These are phyloP conservation scores for Tarsius wallacei DNA, from an alignment of 2,797 vertebrate species.

Conservation along the genomic window DNA sequence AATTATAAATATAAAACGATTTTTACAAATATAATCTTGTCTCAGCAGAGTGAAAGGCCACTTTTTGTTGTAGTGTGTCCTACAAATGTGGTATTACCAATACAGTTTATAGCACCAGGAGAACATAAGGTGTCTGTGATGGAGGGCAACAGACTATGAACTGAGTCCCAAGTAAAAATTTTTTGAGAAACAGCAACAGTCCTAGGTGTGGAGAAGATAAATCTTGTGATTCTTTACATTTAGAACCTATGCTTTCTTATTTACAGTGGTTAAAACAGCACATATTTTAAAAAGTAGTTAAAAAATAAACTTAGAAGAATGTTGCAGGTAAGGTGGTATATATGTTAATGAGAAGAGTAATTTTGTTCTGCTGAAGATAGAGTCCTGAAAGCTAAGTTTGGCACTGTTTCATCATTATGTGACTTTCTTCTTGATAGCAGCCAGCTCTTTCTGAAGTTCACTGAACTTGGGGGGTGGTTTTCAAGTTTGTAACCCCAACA, in stretches of 20 bases:
- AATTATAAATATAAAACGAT: constrained; percentile 73
- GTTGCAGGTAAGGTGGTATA: constrained; percentile 87
- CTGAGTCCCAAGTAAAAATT: constrained; percentile 76
- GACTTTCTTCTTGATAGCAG: constrained; percentile 94
- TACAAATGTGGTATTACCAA: constrained; percentile 65
- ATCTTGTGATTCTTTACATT: constrained; percentile 83
- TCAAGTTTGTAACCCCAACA: constrained; percentile 96
- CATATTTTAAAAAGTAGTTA: constrained; percentile 64
- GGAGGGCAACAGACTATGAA: constrained; percentile 71
- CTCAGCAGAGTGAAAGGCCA: constrained; percentile 71
- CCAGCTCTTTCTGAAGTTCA: constrained; percentile 95
- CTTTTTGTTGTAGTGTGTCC: constrained; percentile 75
- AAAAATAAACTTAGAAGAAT: constrained; percentile 81
- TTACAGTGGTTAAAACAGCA: constrained; percentile 83
- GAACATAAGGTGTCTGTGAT: constrained; percentile 63
- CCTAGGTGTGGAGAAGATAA: constrained; percentile 80
- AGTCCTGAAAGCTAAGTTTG: constrained; percentile 77
- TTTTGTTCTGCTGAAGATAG: constrained; percentile 84
- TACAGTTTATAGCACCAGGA: constrained; percentile 54
- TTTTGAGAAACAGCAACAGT: constrained; percentile 80
- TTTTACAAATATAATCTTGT: constrained; percentile 68
- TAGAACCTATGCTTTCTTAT: constrained; percentile 81
- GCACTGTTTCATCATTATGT: constrained; percentile 85
- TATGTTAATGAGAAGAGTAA: constrained; percentile 86
- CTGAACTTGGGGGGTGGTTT: constrained; percentile 95